A percentile compares a stretch with the other conserved stretches of the same genome.
phyloP scores from a whole-genome alignment of 1,140 invertebrate species.

The Diprion similis region DNA sequence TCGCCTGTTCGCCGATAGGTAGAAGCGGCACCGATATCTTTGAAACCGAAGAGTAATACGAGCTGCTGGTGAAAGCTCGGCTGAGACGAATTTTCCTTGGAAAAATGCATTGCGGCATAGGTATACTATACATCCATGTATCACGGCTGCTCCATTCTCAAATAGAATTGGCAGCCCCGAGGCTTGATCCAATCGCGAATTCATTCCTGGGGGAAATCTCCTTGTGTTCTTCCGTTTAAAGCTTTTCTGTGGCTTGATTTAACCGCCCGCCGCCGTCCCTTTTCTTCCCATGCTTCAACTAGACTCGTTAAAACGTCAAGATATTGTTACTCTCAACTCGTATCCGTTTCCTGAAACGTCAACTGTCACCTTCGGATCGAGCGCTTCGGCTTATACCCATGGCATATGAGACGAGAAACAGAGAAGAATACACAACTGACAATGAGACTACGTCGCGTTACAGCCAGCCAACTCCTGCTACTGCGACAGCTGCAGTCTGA shows the following conservation, averaged over 20 bases:
- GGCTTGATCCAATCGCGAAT: conserved; percentile 1
- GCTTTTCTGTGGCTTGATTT: background rate
- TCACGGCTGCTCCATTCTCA: conserved; percentile 6
- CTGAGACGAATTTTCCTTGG: no score
- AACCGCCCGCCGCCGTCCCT: background rate
- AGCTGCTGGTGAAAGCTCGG: no score
- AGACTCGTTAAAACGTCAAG: no score
- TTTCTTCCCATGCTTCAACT: no score
- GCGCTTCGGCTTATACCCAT: background rate
- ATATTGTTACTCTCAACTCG: no score
- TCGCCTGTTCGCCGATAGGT: no score
- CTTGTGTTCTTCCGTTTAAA: conserved; percentile 3
- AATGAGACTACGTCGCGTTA: conserved; percentile 4
- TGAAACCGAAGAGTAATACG: no score
- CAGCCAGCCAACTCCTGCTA: background rate
- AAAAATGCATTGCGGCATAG: background rate
- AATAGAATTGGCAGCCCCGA: conserved; percentile 2
- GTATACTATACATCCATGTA: background rate
- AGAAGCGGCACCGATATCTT: no score
- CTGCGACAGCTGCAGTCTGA: background rate
- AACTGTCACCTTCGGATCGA: background rate
- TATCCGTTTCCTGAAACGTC: no score
- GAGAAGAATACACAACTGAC: background rate
- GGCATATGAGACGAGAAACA: background rate
- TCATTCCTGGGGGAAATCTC: conserved; percentile 4